A percentile compares a stretch with the other conserved stretches of the same genome.
These are phyloP conservation scores for Lepidotrigona ventralis DNA, from an alignment of 1,140 invertebrate species.

Conservation along the genomic window DNA sequence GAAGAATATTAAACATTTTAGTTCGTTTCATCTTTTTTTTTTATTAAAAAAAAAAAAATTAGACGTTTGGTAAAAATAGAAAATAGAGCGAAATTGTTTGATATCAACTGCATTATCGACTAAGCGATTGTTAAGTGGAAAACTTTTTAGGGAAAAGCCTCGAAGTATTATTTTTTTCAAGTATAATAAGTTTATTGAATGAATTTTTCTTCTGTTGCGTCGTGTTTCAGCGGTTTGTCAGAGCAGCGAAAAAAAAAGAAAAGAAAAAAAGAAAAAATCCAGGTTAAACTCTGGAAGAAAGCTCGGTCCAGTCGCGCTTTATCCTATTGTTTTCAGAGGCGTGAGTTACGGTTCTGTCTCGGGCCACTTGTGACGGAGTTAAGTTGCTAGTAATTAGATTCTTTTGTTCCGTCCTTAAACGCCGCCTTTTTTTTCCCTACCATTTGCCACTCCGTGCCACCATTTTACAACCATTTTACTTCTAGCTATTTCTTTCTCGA, in stretches of 20 bases:
- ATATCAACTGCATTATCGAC: not conserved
- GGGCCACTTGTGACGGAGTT: constrained; percentile 28
- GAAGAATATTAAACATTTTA: no score
- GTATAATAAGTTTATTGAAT: not conserved
- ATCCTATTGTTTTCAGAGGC: constrained; percentile 17
- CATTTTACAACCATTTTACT: no score
- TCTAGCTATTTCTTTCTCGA: not conserved
- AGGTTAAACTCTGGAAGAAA: constrained; percentile 35
- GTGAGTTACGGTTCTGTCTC: constrained; percentile 9
- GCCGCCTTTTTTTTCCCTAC: not conserved
- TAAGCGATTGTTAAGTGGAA: no score
- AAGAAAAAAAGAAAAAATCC: not conserved
- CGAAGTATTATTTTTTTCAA: not conserved
- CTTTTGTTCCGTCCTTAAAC: constrained; percentile 30
- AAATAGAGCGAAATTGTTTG: not conserved
- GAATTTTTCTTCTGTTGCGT: not conserved
- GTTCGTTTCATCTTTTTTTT: no score
- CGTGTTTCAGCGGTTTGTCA: not conserved
- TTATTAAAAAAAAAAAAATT: no score
- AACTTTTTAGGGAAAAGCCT: no score
- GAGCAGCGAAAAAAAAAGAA: not conserved
- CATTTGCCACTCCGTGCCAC: not conserved
- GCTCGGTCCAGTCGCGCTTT: constrained; percentile 1
- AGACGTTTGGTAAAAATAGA: no score
- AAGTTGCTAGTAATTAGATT: constrained; percentile 45